Conservation (phyloP, 1,140 invertebrate genomes). For the Harlomillsia oculata region DNA sequence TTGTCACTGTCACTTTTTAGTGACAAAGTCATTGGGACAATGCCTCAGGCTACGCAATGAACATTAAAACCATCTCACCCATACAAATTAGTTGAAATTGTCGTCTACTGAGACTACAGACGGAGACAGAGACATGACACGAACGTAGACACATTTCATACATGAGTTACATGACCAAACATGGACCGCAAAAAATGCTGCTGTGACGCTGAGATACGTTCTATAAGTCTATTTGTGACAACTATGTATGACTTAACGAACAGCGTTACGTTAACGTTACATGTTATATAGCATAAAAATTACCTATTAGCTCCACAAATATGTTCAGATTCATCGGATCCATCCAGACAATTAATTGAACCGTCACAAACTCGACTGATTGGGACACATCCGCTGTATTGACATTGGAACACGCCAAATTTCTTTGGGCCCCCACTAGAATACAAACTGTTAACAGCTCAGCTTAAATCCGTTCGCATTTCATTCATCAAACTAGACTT, state of each 20-base stretch:
- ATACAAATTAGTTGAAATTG: too few species aligned
- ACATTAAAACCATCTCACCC: too few species aligned
- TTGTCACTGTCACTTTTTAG: neutral
- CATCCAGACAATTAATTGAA: conserved; percentile 23
- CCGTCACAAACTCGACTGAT: conserved; percentile 32
- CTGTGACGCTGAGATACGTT: too few species aligned
- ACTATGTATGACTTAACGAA: too few species aligned
- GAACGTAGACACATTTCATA: too few species aligned
- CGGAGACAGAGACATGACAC: too few species aligned
- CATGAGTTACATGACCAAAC: too few species aligned
- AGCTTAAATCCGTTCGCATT: neutral
- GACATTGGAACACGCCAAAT: conserved; percentile 29
- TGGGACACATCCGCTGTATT: conserved; percentile 28
- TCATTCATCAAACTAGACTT: neutral
- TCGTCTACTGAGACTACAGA: too few species aligned
- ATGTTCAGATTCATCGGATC: conserved; percentile 23
- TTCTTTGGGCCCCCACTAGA: conserved; percentile 17
- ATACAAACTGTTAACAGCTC: neutral
- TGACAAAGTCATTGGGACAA: neutral
- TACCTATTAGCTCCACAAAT: conserved; percentile 28
- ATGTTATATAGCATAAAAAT: neutral
- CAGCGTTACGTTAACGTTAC: too few species aligned
- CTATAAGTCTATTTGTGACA: too few species aligned
- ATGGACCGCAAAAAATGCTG: too few species aligned
- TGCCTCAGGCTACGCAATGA: too few species aligned